Evolutionary conservation across 2,113 vertebrate species (phyloP).

Genomic region (Platysternon megacephalum): DNA sequence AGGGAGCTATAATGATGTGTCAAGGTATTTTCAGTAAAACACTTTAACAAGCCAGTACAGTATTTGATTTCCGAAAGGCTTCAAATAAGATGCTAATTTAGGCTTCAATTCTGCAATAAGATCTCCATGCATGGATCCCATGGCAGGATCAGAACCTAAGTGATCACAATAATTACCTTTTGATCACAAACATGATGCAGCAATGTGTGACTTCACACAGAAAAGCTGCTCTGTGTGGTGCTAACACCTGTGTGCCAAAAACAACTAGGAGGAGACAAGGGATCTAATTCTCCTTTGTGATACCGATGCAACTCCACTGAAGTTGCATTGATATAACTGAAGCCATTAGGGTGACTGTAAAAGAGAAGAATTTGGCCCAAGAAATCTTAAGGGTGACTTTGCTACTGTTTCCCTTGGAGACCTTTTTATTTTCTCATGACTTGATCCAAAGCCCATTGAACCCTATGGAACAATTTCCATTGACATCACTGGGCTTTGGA

Average conservation of each 20-base stretch:
- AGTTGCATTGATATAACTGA: not conserved
- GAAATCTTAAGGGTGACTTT: not conserved
- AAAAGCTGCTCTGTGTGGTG: not conserved
- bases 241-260: not conserved
- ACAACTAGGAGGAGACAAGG: not conserved
- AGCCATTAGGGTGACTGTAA: too few relatives aligned
- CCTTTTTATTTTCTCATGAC: not conserved
- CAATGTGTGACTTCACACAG: not conserved
- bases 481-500: not conserved
- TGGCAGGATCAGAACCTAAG: not conserved
- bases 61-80: not conserved
- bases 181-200: not conserved
- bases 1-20: not conserved
- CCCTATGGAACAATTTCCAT: not conserved
- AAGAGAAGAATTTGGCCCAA: not conserved
- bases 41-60: not conserved
- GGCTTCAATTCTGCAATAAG: not conserved
- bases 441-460: not conserved
- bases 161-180: not conserved
- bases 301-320: not conserved
- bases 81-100: conserved; percentile 2
- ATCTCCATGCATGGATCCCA: not conserved
- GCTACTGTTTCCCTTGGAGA: not conserved
- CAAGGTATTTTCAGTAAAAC: not conserved
- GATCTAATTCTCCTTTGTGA: not conserved